Percentiles rank a stretch among this genome's conserved stretches.
phyloP scores from a whole-genome alignment of 2,113 vertebrate genomes.

The Cariama cristata region DNA sequence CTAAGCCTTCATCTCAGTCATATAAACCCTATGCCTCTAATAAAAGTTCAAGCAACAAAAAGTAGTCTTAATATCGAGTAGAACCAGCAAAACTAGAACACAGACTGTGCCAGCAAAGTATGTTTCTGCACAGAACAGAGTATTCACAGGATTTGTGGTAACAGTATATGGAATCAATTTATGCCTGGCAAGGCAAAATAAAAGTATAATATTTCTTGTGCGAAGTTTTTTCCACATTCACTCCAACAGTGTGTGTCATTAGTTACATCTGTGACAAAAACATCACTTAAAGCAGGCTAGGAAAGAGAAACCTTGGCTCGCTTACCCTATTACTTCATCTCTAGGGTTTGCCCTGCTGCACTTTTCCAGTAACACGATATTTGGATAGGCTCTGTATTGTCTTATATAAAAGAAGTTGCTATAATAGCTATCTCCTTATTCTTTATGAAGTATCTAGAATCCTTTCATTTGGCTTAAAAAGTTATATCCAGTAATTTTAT shows the following conservation, averaged over 20 bases:
- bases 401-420: not conserved
- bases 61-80: not conserved
- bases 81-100: not conserved
- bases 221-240: slow-evolving; percentile 68
- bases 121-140: slow-evolving; percentile 22
- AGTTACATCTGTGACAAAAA: slow-evolving; percentile 70
- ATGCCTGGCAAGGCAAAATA: slow-evolving; percentile 59
- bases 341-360: slow-evolving; percentile 4
- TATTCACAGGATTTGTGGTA: slow-evolving; percentile 32
- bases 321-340: slow-evolving; percentile 35
- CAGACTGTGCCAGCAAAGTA: not conserved
- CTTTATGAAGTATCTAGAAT: not conserved
- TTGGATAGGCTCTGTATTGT: not conserved
- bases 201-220: slow-evolving; percentile 67
- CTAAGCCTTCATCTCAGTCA: not conserved
- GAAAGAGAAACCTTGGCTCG: slow-evolving; percentile 30
- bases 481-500: not conserved
- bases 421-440: not conserved
- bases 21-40: not conserved
- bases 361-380: slow-evolving; percentile 36
- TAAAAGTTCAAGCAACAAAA: not conserved
- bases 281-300: slow-evolving; percentile 36
- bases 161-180: slow-evolving; percentile 71
- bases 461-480: not conserved
- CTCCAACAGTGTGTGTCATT: slow-evolving; percentile 64